These are phyloP conservation scores for Ciconia boyciana DNA, from an alignment of 2,113 vertebrate species.

Conservation along the genomic window DNA sequence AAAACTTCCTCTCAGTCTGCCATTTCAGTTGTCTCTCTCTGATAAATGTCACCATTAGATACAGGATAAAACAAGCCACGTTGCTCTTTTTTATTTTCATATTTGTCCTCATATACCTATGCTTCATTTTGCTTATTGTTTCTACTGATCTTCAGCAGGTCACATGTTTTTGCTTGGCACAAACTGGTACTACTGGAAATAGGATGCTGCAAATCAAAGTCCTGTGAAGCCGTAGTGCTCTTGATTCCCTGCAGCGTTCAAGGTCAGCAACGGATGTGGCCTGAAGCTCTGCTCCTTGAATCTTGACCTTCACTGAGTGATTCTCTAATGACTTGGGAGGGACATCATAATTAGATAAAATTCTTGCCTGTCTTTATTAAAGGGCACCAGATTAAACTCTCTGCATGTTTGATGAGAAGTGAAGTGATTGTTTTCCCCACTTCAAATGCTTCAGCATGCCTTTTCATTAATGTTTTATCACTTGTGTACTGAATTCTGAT, in stretches of 20 bases:
- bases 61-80: background rate
- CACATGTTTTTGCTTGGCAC: background rate
- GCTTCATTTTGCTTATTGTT: background rate
- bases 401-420: slow-evolving; percentile 47
- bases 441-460: slow-evolving; percentile 29
- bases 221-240: background rate
- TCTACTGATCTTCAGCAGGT: background rate
- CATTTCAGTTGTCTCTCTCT: background rate
- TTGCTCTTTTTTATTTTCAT: background rate
- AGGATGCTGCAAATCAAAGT: slow-evolving; percentile 48
- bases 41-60: background rate
- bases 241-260: background rate
- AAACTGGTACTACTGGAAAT: background rate
- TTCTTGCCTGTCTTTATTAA: slow-evolving; percentile 37
- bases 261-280: slow-evolving; percentile 35
- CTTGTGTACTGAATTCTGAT: background rate
- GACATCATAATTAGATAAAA: slow-evolving; percentile 46
- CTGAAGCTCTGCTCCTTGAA: slow-evolving; percentile 25
- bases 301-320: slow-evolving; percentile 50
- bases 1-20: background rate
- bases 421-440: slow-evolving; percentile 51
- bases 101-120: background rate
- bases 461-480: slow-evolving; percentile 65
- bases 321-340: slow-evolving; percentile 39
- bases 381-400: slow-evolving; percentile 53